Percentiles rank a stretch among this genome's conserved stretches.
These are phyloP conservation scores for Parelbella ahira DNA, from an alignment of 2,888 invertebrate species.

Conservation along the genomic window DNA sequence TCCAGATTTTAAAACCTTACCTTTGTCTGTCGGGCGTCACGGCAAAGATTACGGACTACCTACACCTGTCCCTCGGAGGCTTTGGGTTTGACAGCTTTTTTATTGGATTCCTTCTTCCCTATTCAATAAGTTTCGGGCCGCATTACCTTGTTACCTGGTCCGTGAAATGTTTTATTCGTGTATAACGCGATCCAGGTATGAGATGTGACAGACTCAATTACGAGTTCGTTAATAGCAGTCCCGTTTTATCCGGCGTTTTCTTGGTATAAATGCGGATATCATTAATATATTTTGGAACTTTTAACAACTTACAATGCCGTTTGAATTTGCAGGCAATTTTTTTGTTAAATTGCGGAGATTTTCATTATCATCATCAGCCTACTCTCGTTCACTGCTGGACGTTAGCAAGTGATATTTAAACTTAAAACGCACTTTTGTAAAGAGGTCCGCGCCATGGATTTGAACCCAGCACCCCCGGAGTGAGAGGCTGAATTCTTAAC, in stretches of 20 bases:
- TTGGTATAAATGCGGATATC: constrained; percentile 11
- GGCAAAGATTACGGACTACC: constrained; percentile 24
- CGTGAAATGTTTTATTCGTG: constrained; percentile 57
- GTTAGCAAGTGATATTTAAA: no score
- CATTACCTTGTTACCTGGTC: constrained; percentile 60
- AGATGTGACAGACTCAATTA: constrained; percentile 27
- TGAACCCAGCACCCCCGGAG: no score
- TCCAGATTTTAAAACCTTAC: constrained; percentile 17
- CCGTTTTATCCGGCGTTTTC: constrained; percentile 6
- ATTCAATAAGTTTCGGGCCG: constrained; percentile 69
- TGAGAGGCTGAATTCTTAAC: no score
- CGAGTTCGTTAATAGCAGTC: constrained; percentile 14
- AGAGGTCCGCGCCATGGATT: no score
- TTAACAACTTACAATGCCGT: constrained; percentile 27
- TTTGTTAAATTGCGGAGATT: no score
- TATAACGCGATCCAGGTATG: constrained; percentile 31
- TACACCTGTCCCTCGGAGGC: constrained; percentile 39
- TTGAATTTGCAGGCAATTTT: background rate
- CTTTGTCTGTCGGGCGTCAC: constrained; percentile 14
- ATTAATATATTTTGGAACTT: constrained; percentile 30
- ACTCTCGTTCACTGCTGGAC: no score
- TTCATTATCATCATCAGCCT: no score
- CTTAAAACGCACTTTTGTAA: no score
- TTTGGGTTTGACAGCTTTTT: constrained; percentile 71
- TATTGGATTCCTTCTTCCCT: constrained; percentile 69